Conservation (phyloP, 2,113 vertebrate species). For the Taxidea taxus region DNA sequence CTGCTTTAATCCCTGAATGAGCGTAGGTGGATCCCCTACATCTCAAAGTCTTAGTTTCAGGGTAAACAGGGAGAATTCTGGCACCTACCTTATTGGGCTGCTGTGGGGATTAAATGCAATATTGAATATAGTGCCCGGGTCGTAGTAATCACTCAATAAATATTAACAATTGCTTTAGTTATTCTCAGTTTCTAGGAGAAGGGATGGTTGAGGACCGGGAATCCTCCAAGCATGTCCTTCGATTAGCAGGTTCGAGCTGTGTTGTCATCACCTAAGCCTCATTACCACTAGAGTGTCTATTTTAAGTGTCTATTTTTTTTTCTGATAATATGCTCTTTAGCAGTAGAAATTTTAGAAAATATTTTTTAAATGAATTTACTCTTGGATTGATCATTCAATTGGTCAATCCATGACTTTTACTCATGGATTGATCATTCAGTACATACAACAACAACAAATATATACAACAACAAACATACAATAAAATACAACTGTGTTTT, state of each 20-base stretch:
- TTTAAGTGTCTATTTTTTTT: background rate
- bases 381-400: background rate
- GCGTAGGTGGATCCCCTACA: background rate
- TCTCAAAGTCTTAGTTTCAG: background rate
- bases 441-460: no score
- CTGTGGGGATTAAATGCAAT: background rate
- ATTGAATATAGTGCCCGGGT: background rate
- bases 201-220: background rate
- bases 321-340: background rate
- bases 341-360: conserved; percentile 10
- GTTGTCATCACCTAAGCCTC: background rate
- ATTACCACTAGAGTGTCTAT: background rate
- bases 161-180: background rate
- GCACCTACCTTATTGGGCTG: background rate
- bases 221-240: background rate
- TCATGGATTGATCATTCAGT: no score
- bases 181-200: background rate
- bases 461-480: no score
- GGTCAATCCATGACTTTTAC: no score
- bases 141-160: conserved; percentile 8
- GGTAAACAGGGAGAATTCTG: background rate
- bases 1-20: background rate
- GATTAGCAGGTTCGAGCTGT: background rate
- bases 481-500: background rate
- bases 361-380: background rate